Conservation (phyloP, 2,797 vertebrate genomes). For the Sylvilagus floridanus region DNA sequence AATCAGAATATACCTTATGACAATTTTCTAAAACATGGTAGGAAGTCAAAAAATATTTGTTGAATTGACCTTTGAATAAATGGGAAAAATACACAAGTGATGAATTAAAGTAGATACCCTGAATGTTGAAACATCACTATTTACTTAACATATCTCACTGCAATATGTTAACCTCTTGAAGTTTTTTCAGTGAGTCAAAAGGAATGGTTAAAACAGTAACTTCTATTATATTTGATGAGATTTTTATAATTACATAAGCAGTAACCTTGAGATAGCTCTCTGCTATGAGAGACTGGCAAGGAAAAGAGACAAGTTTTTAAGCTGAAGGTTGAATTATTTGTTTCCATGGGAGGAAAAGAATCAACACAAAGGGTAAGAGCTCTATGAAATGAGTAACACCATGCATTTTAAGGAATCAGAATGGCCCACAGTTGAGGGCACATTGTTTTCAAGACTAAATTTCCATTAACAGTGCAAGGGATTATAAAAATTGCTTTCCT, state of each 20-base stretch:
- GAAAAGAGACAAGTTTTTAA: constrained; percentile 46
- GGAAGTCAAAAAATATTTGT: constrained; percentile 23
- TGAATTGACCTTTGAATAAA: constrained; percentile 30
- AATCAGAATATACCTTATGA: neutral
- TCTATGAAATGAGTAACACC: neutral
- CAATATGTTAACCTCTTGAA: neutral
- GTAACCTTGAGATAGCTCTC: constrained; percentile 41
- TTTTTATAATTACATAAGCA: constrained; percentile 29
- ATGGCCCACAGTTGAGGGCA: neutral
- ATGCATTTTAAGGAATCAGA: constrained; percentile 13
- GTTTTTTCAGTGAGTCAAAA: constrained; percentile 15
- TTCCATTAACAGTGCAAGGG: neutral
- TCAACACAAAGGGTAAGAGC: neutral
- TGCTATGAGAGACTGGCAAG: neutral
- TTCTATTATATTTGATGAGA: neutral
- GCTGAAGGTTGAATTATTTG: constrained; percentile 55
- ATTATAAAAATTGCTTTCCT: neutral
- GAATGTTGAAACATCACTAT: neutral
- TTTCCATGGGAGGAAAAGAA: neutral
- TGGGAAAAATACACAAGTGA: neutral
- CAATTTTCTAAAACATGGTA: neutral
- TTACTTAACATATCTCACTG: neutral
- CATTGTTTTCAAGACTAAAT: constrained; percentile 15
- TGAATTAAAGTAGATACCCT: neutral
- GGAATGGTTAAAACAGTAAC: neutral